phyloP scores from a whole-genome alignment of 2,113 vertebrate species.

The Anhinga rufa region DNA sequence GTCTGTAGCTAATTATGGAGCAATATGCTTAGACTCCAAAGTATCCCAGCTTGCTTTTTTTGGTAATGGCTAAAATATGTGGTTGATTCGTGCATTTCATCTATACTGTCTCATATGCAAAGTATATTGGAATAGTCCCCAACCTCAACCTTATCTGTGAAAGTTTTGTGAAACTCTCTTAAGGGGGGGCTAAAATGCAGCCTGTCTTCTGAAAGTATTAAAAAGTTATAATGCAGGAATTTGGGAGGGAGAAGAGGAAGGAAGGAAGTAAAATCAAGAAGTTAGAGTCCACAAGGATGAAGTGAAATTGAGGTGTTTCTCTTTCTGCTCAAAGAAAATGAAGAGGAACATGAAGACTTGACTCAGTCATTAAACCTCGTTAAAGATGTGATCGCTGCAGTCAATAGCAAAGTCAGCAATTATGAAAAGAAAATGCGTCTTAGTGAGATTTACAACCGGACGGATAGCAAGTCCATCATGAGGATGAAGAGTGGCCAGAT shows the following conservation, averaged over 20 bases:
- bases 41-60: not conserved
- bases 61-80: not conserved
- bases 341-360: constrained; percentile 82
- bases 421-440: constrained; percentile 89
- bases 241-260: not conserved
- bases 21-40: not conserved
- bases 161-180: not conserved
- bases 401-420: constrained; percentile 91
- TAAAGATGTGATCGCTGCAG: constrained; percentile 86
- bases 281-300: not conserved
- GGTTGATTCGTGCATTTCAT: not conserved
- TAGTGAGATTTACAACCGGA: constrained; percentile 86
- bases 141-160: not conserved
- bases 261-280: not conserved
- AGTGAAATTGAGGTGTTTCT: not conserved
- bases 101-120: not conserved
- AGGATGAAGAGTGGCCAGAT: constrained; percentile 95
- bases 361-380: constrained; percentile 81
- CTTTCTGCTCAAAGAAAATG: constrained; percentile 75
- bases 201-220: not conserved
- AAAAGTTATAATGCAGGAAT: not conserved
- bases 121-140: not conserved
- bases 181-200: not conserved
- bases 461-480: constrained; percentile 94
- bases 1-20: not conserved